These are phyloP conservation scores for Plusia festucae DNA, from an alignment of 2,888 invertebrate species.

Conservation along the genomic window DNA sequence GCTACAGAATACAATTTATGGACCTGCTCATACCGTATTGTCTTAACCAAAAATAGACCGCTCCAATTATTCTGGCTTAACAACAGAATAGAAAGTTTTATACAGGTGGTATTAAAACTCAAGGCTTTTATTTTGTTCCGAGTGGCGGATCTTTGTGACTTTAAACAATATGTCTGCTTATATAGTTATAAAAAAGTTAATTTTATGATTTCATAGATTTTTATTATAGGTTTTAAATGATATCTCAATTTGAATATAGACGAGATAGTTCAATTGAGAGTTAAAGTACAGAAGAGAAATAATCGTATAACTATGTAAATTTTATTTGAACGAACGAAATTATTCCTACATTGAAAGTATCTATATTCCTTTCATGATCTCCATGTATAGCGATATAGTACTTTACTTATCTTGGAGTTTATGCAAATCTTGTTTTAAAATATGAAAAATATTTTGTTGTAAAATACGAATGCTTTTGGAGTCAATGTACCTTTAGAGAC, in stretches of 20 bases:
- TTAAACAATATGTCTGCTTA: neutral
- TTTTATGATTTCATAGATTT: neutral
- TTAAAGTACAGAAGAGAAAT: too few species aligned
- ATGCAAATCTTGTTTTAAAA: neutral
- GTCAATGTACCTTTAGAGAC: neutral
- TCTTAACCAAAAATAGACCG: neutral
- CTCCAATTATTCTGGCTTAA: neutral
- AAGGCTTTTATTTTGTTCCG: neutral
- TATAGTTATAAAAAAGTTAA: too few species aligned
- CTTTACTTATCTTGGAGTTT: neutral
- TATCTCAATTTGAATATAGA: conserved; percentile 1
- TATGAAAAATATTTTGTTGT: neutral
- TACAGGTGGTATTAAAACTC: neutral
- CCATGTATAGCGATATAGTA: neutral
- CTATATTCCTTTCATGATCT: neutral
- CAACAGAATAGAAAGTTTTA: neutral
- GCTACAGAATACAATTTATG: conserved; percentile 1
- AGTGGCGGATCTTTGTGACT: neutral
- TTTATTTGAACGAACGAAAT: neutral
- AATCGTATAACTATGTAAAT: neutral
- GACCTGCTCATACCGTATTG: conserved; percentile 2
- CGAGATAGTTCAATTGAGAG: neutral
- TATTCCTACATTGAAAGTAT: neutral
- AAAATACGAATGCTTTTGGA: neutral
- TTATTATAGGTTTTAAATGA: neutral